These are phyloP conservation scores for Troides oblongomaculatus DNA, from an alignment of 2,888 invertebrate genomes.

Conservation along the genomic window DNA sequence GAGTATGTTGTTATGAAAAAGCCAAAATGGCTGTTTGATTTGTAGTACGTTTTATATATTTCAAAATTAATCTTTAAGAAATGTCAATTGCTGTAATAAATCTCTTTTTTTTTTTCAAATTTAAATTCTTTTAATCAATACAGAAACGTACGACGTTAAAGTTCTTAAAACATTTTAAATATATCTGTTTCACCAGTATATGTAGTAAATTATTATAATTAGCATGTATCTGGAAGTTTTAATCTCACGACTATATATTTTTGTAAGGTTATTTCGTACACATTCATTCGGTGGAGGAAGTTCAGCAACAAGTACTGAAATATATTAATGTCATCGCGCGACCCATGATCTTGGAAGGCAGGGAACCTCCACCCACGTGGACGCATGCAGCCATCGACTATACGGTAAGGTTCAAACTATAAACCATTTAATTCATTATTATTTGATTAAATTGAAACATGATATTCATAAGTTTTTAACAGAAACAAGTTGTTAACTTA, in stretches of 20 bases:
- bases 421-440: not conserved
- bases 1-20: too few species aligned
- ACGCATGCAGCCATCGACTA: constrained; percentile 95
- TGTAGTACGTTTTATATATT: too few species aligned
- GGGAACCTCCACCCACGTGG: constrained; percentile 92
- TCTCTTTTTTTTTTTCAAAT: too few species aligned
- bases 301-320: constrained; percentile 96
- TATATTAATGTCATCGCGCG: constrained; percentile 97
- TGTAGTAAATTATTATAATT: not conserved
- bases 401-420: constrained; percentile 80
- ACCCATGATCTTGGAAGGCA: constrained; percentile 87
- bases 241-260: not conserved
- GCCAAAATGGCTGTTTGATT: too few species aligned
- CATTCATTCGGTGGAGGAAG: constrained; percentile 96
- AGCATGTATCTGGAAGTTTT: not conserved
- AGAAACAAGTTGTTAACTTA: too few species aligned
- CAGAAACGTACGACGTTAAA: too few species aligned
- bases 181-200: not conserved
- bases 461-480: not conserved
- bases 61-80: too few species aligned
- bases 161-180: too few species aligned
- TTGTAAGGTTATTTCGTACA: constrained; percentile 93
- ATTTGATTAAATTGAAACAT: not conserved
- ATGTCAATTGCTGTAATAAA: too few species aligned
- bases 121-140: too few species aligned